A percentile compares a stretch with the other conserved stretches of the same genome.
Conservation (phyloP, 37 sponge, comb jelly and placozoan genomes). For the Petrosia ficiformis region DNA sequence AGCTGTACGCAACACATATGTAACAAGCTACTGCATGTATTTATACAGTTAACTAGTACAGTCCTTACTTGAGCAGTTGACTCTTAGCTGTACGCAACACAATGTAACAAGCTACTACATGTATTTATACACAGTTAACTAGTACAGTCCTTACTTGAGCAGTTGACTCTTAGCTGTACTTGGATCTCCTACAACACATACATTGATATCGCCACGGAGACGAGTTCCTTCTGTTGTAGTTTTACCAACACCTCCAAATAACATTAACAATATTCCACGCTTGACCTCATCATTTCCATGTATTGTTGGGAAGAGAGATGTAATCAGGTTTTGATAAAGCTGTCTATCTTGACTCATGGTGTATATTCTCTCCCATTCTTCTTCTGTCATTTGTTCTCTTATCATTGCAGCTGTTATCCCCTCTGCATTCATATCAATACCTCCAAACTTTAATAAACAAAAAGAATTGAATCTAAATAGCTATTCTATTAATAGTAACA, state of each 20-base stretch:
- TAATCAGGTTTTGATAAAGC: slow-evolving; percentile 92
- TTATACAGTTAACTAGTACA: no score
- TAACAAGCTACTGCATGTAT: no score
- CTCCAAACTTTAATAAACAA: slow-evolving; percentile 59
- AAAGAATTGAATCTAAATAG: not conserved
- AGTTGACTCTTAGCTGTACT: slow-evolving; percentile 98
- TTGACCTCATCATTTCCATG: slow-evolving; percentile 99
- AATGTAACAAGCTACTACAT: no score
- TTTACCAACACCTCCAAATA: slow-evolving; percentile 99
- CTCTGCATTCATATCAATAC: slow-evolving; percentile 54
- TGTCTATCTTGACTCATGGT: slow-evolving; percentile 92
- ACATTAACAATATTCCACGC: slow-evolving; percentile 94
- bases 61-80: no score
- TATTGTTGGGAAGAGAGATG: slow-evolving; percentile 93
- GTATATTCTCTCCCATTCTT: slow-evolving; percentile 83
- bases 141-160: slow-evolving; percentile 76
- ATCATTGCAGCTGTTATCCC: slow-evolving; percentile 86
- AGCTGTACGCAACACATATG: no score
- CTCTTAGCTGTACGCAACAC: no score
- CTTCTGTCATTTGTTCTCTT: slow-evolving; percentile 66
- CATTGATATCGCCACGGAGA: slow-evolving; percentile 98
- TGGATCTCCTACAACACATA: slow-evolving; percentile 98
- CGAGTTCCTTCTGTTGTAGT: slow-evolving; percentile 88
- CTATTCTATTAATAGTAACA: no score
- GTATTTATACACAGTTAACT: no score